Percentiles rank a stretch among this genome's conserved stretches.
Evolutionary conservation across 35 echinoderm and acorn worm genomes (phyloP).

Genomic region (Lytechinus pictus): DNA sequence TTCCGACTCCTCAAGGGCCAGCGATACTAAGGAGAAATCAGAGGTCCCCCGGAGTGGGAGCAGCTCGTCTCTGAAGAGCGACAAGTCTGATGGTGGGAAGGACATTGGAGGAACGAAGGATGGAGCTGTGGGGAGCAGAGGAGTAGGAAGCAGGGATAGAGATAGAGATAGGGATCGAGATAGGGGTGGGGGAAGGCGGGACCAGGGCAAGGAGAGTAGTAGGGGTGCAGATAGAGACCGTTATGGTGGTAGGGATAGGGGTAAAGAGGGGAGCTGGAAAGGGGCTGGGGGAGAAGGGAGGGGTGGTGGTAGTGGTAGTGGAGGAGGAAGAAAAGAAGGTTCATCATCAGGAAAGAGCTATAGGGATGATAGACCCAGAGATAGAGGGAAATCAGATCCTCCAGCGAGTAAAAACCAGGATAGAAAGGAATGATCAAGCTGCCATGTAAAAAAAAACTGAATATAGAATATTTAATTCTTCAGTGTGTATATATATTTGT

Average conservation of each 20-base stretch:
- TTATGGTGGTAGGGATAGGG: not conserved
- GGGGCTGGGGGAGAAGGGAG: too few species aligned
- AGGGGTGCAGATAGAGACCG: not conserved
- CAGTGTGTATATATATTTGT: not conserved
- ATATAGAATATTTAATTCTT: not conserved
- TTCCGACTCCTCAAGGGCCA: not conserved
- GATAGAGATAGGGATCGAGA: not conserved
- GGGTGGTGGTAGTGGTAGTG: not conserved
- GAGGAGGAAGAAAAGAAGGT: not conserved
- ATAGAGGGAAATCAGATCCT: not conserved
- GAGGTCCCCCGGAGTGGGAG: not conserved
- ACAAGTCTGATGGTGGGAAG: not conserved
- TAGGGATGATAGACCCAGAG: not conserved
- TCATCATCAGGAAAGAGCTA: not conserved
- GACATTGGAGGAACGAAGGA: not conserved
- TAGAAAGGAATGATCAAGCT: not conserved
- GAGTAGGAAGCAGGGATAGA: not conserved
- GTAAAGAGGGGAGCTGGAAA: too few species aligned
- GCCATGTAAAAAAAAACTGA: not conserved
- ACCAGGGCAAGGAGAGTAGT: not conserved
- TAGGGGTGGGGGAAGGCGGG: not conserved
- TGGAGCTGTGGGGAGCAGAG: not conserved
- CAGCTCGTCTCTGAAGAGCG: conserved; percentile 28
- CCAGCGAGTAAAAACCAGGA: not conserved
- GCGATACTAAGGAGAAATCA: not conserved